These are phyloP conservation scores for Anguilla obscura DNA, from an alignment of 2,797 vertebrate species.

Conservation along the genomic window DNA sequence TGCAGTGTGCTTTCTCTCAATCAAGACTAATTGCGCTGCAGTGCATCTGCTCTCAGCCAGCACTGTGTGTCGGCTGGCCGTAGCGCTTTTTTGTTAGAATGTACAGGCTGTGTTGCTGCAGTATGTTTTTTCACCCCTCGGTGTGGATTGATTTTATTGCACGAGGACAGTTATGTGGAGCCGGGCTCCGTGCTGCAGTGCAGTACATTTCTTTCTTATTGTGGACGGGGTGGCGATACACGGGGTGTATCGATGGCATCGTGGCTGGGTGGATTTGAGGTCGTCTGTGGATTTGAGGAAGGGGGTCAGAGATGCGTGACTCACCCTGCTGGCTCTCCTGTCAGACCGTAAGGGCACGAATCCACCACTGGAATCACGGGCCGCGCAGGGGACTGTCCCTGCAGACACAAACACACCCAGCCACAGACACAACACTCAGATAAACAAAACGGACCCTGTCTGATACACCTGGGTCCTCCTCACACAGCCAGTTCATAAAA, in stretches of 20 bases:
- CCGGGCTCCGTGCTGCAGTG: neutral
- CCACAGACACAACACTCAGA: neutral
- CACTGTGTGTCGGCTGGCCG: neutral
- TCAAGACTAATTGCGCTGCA: neutral
- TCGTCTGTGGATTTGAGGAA: neutral
- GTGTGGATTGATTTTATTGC: neutral
- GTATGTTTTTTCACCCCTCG: neutral
- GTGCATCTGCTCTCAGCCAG: neutral
- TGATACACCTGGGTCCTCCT: neutral
- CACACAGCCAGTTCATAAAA: neutral
- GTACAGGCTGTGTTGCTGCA: neutral
- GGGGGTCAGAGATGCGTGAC: neutral
- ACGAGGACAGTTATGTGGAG: neutral
- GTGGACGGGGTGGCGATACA: neutral
- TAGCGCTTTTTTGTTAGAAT: neutral
- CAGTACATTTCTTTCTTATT: neutral
- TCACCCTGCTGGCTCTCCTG: slow-evolving; percentile 21
- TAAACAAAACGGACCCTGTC: neutral
- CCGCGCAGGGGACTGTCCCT: neutral
- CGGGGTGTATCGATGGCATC: neutral
- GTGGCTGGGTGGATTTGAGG: neutral
- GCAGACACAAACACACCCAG: neutral
- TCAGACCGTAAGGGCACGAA: neutral
- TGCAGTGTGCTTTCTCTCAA: neutral
- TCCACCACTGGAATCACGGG: neutral